Conservation (phyloP, 2,888 invertebrate species). For the Xanthia togata region DNA sequence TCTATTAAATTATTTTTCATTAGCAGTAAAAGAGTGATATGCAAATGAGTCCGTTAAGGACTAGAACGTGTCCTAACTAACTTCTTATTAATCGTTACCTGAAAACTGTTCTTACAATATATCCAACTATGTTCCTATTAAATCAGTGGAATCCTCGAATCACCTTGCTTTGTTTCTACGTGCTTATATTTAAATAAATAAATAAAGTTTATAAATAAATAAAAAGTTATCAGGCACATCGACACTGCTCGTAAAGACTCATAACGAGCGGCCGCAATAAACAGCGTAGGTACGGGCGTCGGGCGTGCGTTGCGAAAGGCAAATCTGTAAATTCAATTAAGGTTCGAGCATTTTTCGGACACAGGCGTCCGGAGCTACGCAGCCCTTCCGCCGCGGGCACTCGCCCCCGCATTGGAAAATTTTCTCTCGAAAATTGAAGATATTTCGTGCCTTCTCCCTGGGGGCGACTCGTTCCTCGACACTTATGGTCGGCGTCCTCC, state of each 20-base stretch:
- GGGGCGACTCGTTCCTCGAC: slow-evolving; percentile 90
- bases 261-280: slow-evolving; percentile 83
- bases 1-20: slow-evolving; percentile 39
- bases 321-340: slow-evolving; percentile 90
- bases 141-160: slow-evolving; percentile 7
- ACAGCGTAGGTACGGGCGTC: slow-evolving; percentile 75
- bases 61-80: slow-evolving; percentile 29
- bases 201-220: slow-evolving; percentile 70
- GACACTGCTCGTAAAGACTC: slow-evolving; percentile 77
- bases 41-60: slow-evolving; percentile 35
- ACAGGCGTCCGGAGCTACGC: slow-evolving; percentile 84
- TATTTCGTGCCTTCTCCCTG: slow-evolving; percentile 89
- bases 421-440: slow-evolving; percentile 91
- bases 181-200: slow-evolving; percentile 53
- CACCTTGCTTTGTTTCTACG: slow-evolving; percentile 30
- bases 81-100: slow-evolving; percentile 37
- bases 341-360: slow-evolving; percentile 89
- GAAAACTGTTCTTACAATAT: not conserved
- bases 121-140: not conserved
- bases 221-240: slow-evolving; percentile 76
- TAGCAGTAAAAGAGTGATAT: slow-evolving; percentile 38
- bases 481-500: slow-evolving; percentile 90
- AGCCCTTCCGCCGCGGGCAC: slow-evolving; percentile 88
- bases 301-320: slow-evolving; percentile 86
- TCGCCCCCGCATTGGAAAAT: slow-evolving; percentile 90